phyloP scores from a whole-genome alignment of 2,797 vertebrate genomes.

The Huso huso region DNA sequence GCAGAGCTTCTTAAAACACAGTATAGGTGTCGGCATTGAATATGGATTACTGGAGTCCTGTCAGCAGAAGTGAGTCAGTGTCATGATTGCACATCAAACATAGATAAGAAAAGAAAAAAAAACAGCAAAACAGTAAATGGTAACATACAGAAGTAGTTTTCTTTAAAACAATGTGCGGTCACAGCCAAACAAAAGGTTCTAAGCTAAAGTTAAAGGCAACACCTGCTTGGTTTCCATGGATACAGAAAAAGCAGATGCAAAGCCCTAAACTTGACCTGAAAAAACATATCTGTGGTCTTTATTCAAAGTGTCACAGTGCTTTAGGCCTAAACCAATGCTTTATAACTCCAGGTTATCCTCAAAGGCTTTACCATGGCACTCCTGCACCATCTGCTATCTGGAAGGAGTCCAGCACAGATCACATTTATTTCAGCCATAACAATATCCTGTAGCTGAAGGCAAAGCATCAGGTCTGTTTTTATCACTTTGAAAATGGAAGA shows the following conservation, averaged over 20 bases:
- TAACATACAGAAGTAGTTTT: no score
- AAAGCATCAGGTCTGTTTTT: slow-evolving; percentile 4
- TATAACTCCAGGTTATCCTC: neutral
- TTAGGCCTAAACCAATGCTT: neutral
- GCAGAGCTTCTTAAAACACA: no score
- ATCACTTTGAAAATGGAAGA: slow-evolving; percentile 14
- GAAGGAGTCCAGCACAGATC: neutral
- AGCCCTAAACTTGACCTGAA: neutral
- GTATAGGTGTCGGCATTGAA: no score
- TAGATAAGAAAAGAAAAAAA: no score
- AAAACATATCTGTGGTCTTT: neutral
- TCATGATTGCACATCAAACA: no score
- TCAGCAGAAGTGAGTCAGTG: no score
- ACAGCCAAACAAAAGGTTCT: no score
- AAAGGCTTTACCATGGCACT: neutral
- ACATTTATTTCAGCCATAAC: slow-evolving; percentile 12
- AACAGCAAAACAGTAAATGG: no score
- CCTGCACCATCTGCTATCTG: slow-evolving; percentile 10
- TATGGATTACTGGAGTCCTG: no score
- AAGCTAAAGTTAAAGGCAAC: no score
- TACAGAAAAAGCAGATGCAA: neutral
- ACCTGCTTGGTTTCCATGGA: no score
- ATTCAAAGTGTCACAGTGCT: slow-evolving; percentile 3
- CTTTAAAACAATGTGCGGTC: no score
- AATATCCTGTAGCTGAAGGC: slow-evolving; percentile 6